These are phyloP conservation scores for Actinia equina DNA, from an alignment of 64 coral and sea anemone species.

Conservation along the genomic window DNA sequence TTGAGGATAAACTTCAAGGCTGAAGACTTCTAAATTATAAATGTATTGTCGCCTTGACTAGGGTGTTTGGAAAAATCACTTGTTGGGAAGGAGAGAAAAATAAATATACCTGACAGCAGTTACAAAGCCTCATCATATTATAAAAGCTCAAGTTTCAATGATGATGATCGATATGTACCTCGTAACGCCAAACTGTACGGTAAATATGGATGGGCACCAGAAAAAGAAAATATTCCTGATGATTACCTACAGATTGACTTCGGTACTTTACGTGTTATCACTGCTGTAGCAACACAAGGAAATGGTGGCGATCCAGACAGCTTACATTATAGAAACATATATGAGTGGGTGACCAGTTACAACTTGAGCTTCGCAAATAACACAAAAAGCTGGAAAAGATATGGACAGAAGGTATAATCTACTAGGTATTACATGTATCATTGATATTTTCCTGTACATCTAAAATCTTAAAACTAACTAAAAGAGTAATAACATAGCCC, in stretches of 20 bases:
- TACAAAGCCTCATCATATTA: neutral
- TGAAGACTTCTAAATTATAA: too few relatives aligned
- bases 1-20: too few relatives aligned
- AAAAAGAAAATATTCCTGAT: neutral
- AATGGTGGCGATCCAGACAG: neutral
- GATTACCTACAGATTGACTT: conserved; percentile 36
- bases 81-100: too few relatives aligned
- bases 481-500: too few relatives aligned
- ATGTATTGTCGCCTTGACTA: too few relatives aligned
- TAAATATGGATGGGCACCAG: conserved; percentile 1
- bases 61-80: too few relatives aligned
- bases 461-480: too few relatives aligned
- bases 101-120: neutral
- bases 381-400: neutral
- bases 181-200: neutral
- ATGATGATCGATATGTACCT: neutral
- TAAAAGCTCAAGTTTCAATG: too few relatives aligned
- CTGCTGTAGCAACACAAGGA: conserved; percentile 43
- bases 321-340: too few relatives aligned
- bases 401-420: too few relatives aligned
- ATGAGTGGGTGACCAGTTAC: neutral
- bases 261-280: neutral
- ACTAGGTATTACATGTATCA: too few relatives aligned
- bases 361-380: neutral
- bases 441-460: too few relatives aligned